Evolutionary conservation across 1,140 invertebrate species (phyloP).

Genomic region (Trichonephila clavata): DNA sequence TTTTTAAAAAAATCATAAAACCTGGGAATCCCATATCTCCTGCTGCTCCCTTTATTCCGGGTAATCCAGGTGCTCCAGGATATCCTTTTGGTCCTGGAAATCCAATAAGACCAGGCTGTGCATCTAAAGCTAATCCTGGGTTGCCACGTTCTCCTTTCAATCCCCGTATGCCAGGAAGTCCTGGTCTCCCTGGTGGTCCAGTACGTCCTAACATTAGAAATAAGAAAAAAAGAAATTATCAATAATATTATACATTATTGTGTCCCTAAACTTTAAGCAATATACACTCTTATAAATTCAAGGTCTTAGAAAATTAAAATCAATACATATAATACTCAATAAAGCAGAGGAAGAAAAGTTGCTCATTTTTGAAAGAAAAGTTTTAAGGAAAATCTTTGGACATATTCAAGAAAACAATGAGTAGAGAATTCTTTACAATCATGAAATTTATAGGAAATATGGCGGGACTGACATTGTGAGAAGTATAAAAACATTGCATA

Average conservation of each 20-base stretch:
- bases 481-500: too few species aligned
- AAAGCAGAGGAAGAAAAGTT: too few species aligned
- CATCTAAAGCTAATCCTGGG: conserved; percentile 67
- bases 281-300: neutral
- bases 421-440: too few species aligned
- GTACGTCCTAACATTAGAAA: conserved; percentile 33
- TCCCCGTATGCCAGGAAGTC: conserved; percentile 79
- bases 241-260: neutral
- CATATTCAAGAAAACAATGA: too few species aligned
- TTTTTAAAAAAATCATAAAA: neutral
- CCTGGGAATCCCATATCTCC: conserved; percentile 77
- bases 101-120: conserved; percentile 86
- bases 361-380: too few species aligned
- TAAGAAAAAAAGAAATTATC: neutral
- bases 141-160: conserved; percentile 75
- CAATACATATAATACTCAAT: too few species aligned
- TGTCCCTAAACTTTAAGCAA: neutral
- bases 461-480: too few species aligned
- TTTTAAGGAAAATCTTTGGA: too few species aligned
- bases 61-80: conserved; percentile 81
- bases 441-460: too few species aligned
- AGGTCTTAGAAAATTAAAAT: neutral
- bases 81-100: conserved; percentile 85
- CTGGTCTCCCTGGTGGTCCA: conserved; percentile 75
- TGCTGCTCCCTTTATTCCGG: conserved; percentile 79